These are phyloP conservation scores for Spodoptera picta DNA, from an alignment of 2,888 invertebrate species.

Conservation along the genomic window DNA sequence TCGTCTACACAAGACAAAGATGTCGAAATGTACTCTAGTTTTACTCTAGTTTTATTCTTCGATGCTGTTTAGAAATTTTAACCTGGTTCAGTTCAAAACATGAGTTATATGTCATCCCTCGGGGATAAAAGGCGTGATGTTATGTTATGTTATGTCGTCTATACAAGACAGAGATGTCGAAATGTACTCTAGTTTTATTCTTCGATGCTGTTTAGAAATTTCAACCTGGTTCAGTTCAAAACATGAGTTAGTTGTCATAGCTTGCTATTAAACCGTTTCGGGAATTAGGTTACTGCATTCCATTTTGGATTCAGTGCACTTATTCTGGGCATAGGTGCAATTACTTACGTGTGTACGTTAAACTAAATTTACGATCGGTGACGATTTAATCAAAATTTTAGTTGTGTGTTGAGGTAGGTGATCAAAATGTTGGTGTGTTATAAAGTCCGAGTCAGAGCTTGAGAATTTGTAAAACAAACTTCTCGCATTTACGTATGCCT, in stretches of 20 bases:
- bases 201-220: slow-evolving; percentile 29
- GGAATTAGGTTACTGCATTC: slow-evolving; percentile 43
- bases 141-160: neutral
- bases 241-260: slow-evolving; percentile 42
- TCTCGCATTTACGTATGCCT: no score
- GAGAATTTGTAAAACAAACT: no score
- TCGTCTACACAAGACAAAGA: slow-evolving; percentile 10
- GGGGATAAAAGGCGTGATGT: no score
- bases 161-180: slow-evolving; percentile 19
- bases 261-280: slow-evolving; percentile 16
- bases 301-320: slow-evolving; percentile 3
- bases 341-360: slow-evolving; percentile 6
- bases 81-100: slow-evolving; percentile 30
- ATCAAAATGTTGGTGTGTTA: neutral
- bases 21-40: slow-evolving; percentile 39
- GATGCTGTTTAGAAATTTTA: slow-evolving; percentile 29
- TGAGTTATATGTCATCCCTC: slow-evolving; percentile 36
- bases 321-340: no score
- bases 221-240: slow-evolving; percentile 22
- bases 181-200: slow-evolving; percentile 25
- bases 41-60: slow-evolving; percentile 16
- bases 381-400: slow-evolving; percentile 28
- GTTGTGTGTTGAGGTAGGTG: neutral
- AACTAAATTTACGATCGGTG: slow-evolving; percentile 21
- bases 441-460: no score